Percentiles rank a stretch among this genome's conserved stretches.
phyloP scores from a whole-genome alignment of 2,797 vertebrate genomes.

The Parotocinclus haroldoi region DNA sequence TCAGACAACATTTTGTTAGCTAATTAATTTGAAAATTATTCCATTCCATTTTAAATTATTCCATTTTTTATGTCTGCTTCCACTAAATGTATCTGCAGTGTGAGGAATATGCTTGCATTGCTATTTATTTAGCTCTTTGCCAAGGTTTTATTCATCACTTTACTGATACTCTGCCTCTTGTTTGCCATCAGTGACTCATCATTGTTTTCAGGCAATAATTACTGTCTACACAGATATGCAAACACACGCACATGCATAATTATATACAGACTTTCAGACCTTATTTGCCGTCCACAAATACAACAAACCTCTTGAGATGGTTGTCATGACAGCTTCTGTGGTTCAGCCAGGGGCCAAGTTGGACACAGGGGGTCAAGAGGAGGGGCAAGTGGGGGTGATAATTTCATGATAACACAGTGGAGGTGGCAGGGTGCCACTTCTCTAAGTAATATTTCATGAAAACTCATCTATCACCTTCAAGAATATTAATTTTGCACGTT shows the following conservation, averaged over 20 bases:
- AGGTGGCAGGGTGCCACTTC: constrained; percentile 29
- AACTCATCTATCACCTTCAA: constrained; percentile 21
- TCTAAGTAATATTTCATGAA: constrained; percentile 27
- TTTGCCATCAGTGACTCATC: constrained; percentile 51
- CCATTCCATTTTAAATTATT: constrained; percentile 7
- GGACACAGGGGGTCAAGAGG: constrained; percentile 39
- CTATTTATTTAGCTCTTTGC: constrained; percentile 24
- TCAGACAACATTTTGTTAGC: too few relatives aligned
- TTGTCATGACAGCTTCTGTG: constrained; percentile 52
- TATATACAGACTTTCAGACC: constrained; percentile 33
- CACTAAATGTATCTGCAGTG: constrained; percentile 3
- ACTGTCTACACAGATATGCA: constrained; percentile 17
- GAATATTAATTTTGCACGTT: not conserved
- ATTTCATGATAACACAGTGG: constrained; percentile 38
- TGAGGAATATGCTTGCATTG: not conserved
- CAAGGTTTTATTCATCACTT: constrained; percentile 39
- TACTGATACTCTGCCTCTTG: constrained; percentile 38
- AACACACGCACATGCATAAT: constrained; percentile 32
- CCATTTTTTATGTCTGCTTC: constrained; percentile 1
- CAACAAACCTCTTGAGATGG: constrained; percentile 51
- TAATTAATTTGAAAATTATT: too few relatives aligned
- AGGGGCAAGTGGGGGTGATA: constrained; percentile 42
- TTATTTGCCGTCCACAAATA: constrained; percentile 45
- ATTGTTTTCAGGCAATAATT: constrained; percentile 41
- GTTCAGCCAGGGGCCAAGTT: constrained; percentile 48